phyloP scores from a whole-genome alignment of 2,888 invertebrate genomes.

The Ichneumoninae sp. region DNA sequence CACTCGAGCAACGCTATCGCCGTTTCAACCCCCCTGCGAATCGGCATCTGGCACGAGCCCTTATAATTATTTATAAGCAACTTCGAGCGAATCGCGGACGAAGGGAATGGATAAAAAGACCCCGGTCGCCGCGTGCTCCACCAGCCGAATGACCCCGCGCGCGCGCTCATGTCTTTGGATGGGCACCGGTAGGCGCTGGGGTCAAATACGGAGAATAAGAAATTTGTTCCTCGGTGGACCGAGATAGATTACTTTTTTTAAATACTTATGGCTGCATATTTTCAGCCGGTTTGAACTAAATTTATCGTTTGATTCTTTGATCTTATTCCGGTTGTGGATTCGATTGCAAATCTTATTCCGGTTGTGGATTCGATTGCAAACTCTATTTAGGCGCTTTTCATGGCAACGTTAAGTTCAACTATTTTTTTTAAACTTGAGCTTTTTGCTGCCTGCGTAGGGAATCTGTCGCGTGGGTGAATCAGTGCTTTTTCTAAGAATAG shows the following conservation, averaged over 20 bases:
- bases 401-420: too few species aligned
- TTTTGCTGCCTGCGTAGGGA: too few species aligned
- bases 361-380: too few species aligned
- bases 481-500: too few species aligned
- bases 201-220: neutral
- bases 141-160: constrained; percentile 23
- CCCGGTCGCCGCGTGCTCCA: constrained; percentile 60
- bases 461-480: too few species aligned
- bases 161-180: neutral
- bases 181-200: neutral
- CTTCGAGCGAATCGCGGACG: constrained; percentile 54
- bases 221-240: constrained; percentile 31
- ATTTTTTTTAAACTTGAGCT: too few species aligned
- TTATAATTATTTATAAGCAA: constrained; percentile 73
- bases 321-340: too few species aligned
- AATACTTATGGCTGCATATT: neutral
- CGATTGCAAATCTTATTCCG: too few species aligned
- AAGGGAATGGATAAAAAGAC: constrained; percentile 43
- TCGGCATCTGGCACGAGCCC: constrained; percentile 71
- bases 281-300: neutral
- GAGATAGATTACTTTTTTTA: neutral
- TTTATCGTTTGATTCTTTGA: too few species aligned
- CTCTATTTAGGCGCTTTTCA: too few species aligned
- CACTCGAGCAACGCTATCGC: constrained; percentile 47
- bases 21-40: constrained; percentile 64